A percentile compares a stretch with the other conserved stretches of the same genome.
phyloP scores from a whole-genome alignment of 2,797 vertebrate species.

The Petrocephalus schoutedeni region DNA sequence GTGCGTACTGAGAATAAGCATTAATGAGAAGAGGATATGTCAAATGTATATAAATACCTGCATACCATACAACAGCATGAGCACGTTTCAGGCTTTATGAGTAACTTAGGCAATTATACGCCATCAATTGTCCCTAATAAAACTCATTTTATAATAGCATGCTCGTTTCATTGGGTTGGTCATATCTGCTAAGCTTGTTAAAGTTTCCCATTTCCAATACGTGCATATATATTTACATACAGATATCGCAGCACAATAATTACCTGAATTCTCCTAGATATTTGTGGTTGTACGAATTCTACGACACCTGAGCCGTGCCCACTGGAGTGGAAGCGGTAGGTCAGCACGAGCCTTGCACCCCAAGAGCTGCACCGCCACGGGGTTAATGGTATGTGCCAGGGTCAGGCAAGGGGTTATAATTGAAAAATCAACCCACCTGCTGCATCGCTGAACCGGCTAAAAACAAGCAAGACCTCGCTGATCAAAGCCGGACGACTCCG shows the following conservation, averaged over 20 bases:
- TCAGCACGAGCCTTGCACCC: conserved; percentile 4
- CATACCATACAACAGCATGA: background rate
- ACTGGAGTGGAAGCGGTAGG: background rate
- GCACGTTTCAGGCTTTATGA: background rate
- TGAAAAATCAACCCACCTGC: conserved; percentile 39
- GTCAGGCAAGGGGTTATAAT: conserved; percentile 33
- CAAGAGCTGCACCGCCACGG: background rate
- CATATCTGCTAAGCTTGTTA: background rate
- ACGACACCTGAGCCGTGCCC: background rate
- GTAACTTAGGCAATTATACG: background rate
- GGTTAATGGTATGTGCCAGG: conserved; percentile 25
- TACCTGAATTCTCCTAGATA: background rate
- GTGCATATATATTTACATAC: background rate
- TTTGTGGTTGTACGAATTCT: background rate
- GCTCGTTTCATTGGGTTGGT: background rate
- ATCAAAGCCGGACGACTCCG: conserved; percentile 35
- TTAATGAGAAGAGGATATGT: background rate
- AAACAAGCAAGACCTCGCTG: conserved; percentile 37
- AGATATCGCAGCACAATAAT: background rate
- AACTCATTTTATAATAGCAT: background rate
- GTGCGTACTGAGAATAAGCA: background rate
- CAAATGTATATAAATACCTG: background rate
- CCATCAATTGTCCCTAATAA: background rate
- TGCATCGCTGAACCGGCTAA: conserved; percentile 34
- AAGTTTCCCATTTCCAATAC: background rate